Evolutionary conservation across 2,113 vertebrate genomes (phyloP), one percentile per base, ranked within the genome.

Genomic region (Notarius quadriscutis): DNA sequence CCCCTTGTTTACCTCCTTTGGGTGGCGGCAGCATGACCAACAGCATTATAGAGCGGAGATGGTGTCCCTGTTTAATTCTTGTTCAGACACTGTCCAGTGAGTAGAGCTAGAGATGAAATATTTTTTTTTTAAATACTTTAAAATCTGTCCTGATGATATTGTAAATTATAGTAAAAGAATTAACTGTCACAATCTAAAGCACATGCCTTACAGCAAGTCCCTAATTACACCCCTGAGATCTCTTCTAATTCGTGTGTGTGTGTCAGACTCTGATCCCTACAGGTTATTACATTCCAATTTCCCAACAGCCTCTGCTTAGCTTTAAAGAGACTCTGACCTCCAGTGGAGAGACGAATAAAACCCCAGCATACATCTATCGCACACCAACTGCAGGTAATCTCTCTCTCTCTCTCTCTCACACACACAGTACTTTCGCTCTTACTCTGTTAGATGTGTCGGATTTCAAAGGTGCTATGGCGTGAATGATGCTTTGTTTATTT

Each of bases 201-300:
- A 27, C 65, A 67, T 67, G n/a, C 25, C 25, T 65, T n/a, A 27
- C 67, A 8, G n/a, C 22, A 65, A 25, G 1, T 69, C 12, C 1
- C 27, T 67, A n/a, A 27, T n/a, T 67, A 12, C 7, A 17, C 10
- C 9, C 25, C 22, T 65, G 20, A 65, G 25, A n/a, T 27, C 7
- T 69, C 30, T 71, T 34, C 27, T 71, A 34, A 30, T 71, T 71
- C 14, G 65, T 69, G 0, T 67, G 86, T 74, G 25, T 89, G 34
- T 90, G 3, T 77, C 92, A 99, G 98, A 93, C 96, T 57, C 93
- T 97, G 86, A 93, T 98, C 0, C 96, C 97, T 0, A 96, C 98
- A 22, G 96, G 97, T 78, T 99, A 98, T 91, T 93, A 98, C 80
- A 97, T 97, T 92, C 97, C 97, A 57, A 94, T 99, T 85, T 90